A percentile compares a stretch with the other conserved stretches of the same genome.
phyloP scores from a whole-genome alignment of 1,140 invertebrate genomes.

The Yoshiicerus persimilis region DNA sequence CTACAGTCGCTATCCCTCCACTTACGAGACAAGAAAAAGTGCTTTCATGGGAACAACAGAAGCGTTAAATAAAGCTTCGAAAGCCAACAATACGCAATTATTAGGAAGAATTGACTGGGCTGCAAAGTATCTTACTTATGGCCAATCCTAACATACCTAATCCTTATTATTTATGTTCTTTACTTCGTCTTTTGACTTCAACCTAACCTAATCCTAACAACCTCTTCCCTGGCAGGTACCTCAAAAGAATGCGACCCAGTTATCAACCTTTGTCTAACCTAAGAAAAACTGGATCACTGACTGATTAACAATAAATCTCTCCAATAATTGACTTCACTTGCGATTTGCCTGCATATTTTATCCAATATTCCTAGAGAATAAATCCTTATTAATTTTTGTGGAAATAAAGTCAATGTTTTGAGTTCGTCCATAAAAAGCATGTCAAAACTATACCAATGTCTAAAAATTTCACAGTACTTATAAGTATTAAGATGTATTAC shows the following conservation, averaged over 20 bases:
- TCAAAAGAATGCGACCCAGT: slow-evolving; percentile 5
- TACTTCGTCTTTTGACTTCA: not conserved
- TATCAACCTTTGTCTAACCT: not conserved
- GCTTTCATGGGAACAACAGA: slow-evolving; percentile 34
- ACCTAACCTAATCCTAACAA: not conserved
- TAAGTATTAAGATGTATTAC: no score
- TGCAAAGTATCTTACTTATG: slow-evolving; percentile 46
- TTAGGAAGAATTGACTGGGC: slow-evolving; percentile 45
- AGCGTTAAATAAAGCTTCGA: slow-evolving; percentile 13
- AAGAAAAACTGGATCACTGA: not conserved
- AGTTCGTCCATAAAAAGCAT: not conserved
- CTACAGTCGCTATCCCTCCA: slow-evolving; percentile 34
- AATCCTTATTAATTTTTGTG: not conserved
- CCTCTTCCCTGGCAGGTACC: not conserved
- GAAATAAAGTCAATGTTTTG: not conserved
- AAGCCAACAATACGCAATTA: slow-evolving; percentile 13
- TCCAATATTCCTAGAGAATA: not conserved
- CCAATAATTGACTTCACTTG: not conserved
- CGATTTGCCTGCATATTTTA: not conserved
- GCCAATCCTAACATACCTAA: slow-evolving; percentile 33
- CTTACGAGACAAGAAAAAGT: slow-evolving; percentile 39
- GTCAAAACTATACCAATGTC: no score
- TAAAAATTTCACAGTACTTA: no score
- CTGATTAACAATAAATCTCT: not conserved
- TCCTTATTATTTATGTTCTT: not conserved